Evolutionary conservation across 1,140 invertebrate species (phyloP).

Genomic region (Aphis gossypii): DNA sequence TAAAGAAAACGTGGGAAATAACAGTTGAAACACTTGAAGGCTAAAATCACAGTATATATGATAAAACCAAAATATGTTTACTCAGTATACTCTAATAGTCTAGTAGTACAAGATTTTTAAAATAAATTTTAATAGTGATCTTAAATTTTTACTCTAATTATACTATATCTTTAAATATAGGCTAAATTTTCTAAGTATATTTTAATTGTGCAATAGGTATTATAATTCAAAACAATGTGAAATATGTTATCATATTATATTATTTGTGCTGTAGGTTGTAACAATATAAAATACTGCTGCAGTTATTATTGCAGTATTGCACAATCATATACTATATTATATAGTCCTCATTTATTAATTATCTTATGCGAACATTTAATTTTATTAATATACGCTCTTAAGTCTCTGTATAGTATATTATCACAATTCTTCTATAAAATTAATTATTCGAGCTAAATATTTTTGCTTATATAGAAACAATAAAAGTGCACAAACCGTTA

Average conservation of each 20-base stretch:
- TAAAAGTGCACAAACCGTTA: too few species aligned
- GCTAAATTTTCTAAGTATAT: not conserved
- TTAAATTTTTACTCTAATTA: not conserved
- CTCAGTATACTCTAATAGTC: not conserved
- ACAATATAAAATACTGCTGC: not conserved
- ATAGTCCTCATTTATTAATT: not conserved
- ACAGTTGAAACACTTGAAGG: not conserved
- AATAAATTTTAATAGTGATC: not conserved
- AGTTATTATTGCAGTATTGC: not conserved
- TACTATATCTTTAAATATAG: not conserved
- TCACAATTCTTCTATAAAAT: not conserved
- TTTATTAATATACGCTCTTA: not conserved
- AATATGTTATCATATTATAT: too few species aligned
- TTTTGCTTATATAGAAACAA: not conserved
- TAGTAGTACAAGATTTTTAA: not conserved
- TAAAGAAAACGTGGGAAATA: not conserved
- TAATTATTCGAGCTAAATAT: not conserved
- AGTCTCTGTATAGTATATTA: not conserved
- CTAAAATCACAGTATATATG: not conserved
- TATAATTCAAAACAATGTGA: not conserved
- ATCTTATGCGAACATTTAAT: not conserved
- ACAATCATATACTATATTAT: too few species aligned
- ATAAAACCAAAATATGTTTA: not conserved
- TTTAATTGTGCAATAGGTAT: not conserved
- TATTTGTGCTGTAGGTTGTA: not conserved